Conservation (phyloP, 2,797 vertebrate species). For the Mus minutoides region DNA sequence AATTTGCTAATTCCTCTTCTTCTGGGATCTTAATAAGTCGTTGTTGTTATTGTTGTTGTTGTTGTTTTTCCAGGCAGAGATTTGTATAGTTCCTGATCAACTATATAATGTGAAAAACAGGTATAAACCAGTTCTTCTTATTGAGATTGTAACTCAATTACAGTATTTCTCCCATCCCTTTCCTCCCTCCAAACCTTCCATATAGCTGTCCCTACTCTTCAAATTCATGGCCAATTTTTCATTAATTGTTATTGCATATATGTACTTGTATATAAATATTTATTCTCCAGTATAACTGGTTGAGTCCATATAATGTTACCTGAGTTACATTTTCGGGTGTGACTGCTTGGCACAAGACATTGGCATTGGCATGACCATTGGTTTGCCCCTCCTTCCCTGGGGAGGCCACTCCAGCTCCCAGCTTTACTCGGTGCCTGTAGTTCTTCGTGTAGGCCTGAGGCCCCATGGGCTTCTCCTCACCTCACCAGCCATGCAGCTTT, state of each 20-base stretch:
- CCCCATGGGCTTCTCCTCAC: background rate
- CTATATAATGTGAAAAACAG: background rate
- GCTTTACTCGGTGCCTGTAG: background rate
- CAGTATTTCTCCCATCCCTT: background rate
- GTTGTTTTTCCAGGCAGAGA: background rate
- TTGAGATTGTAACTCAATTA: background rate
- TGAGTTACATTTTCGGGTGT: background rate
- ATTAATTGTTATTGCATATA: background rate
- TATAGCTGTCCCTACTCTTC: background rate
- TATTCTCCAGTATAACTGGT: background rate
- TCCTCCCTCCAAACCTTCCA: background rate
- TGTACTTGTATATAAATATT: background rate
- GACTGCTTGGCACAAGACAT: background rate
- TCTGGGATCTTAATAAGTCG: background rate
- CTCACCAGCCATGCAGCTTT: background rate
- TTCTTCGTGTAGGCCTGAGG: background rate
- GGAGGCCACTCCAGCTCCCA: background rate
- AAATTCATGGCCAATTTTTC: background rate
- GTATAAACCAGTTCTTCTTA: slow-evolving; percentile 1
- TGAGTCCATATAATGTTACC: background rate
- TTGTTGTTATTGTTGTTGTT: background rate
- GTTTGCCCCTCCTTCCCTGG: too few relatives aligned
- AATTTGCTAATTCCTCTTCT: slow-evolving; percentile 10
- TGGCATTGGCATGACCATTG: too few relatives aligned
- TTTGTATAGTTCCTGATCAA: background rate